Conservation (phyloP, 2,888 invertebrate species). For the Agapostemon virescens region DNA sequence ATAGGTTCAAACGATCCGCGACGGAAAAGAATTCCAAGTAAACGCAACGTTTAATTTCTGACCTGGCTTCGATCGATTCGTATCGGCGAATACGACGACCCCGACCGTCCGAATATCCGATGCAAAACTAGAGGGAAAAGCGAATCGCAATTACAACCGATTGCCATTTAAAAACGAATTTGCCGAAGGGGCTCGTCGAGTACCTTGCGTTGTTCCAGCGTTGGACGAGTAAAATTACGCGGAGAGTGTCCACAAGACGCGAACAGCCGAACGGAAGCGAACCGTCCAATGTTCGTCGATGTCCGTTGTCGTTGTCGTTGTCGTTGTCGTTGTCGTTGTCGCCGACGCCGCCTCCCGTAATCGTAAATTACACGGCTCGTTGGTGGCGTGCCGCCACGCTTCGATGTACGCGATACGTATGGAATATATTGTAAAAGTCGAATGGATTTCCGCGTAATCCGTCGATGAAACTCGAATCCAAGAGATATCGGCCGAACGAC, state of each 20-base stretch:
- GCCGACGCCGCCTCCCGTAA: not conserved
- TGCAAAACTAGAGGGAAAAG: not conserved
- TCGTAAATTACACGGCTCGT: slow-evolving; percentile 15
- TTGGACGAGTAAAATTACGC: too few relatives aligned
- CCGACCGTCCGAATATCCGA: not conserved
- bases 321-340: too few relatives aligned
- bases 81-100: not conserved
- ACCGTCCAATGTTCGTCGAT: too few relatives aligned
- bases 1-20: not conserved
- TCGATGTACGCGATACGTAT: not conserved
- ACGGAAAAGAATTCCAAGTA: not conserved
- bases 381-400: too few relatives aligned
- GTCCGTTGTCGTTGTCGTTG: too few relatives aligned
- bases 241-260: too few relatives aligned
- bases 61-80: not conserved
- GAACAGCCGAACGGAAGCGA: too few relatives aligned
- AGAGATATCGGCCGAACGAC: slow-evolving; percentile 39
- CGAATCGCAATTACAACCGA: not conserved
- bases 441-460: slow-evolving; percentile 52
- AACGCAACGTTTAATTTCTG: too few relatives aligned
- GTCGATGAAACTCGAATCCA: slow-evolving; percentile 51
- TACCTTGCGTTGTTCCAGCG: not conserved
- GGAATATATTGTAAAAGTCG: not conserved
- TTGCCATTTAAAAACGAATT: not conserved
- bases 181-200: not conserved